phyloP scores from a whole-genome alignment of 2,113 vertebrate genomes.

The Cottus gobio region DNA sequence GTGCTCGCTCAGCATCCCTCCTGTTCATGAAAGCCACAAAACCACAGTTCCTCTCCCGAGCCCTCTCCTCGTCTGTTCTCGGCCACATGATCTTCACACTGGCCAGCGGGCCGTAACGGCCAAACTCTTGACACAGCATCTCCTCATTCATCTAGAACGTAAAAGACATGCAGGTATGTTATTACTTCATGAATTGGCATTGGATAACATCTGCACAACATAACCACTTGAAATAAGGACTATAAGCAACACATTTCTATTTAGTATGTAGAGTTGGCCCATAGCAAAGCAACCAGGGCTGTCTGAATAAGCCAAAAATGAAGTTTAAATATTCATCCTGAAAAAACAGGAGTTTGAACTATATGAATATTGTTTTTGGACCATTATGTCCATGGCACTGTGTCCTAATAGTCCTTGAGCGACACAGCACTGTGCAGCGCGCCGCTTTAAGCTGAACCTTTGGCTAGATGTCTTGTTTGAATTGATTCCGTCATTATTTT shows the following conservation, averaged over 20 bases:
- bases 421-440: too few relatives aligned
- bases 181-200: neutral
- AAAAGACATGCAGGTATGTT: neutral
- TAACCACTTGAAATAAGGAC: neutral
- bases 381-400: too few relatives aligned
- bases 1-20: conserved; percentile 97
- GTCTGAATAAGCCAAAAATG: neutral
- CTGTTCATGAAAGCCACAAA: conserved; percentile 99
- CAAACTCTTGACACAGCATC: conserved; percentile 99
- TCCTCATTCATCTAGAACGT: conserved; percentile 96
- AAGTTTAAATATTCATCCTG: neutral
- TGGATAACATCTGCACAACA: neutral
- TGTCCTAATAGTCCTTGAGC: neutral
- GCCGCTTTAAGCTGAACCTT: neutral
- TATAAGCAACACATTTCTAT: neutral
- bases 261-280: neutral
- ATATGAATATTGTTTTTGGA: neutral
- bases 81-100: conserved; percentile 99
- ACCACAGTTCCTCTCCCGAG: conserved; percentile 98
- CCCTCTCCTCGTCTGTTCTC: conserved; percentile 97
- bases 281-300: neutral
- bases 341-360: neutral
- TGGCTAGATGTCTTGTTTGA: neutral
- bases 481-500: too few relatives aligned
- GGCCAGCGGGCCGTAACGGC: conserved; percentile 95